These are phyloP conservation scores for Nymphalis c-album DNA, from an alignment of 2,888 invertebrate species.

Conservation along the genomic window DNA sequence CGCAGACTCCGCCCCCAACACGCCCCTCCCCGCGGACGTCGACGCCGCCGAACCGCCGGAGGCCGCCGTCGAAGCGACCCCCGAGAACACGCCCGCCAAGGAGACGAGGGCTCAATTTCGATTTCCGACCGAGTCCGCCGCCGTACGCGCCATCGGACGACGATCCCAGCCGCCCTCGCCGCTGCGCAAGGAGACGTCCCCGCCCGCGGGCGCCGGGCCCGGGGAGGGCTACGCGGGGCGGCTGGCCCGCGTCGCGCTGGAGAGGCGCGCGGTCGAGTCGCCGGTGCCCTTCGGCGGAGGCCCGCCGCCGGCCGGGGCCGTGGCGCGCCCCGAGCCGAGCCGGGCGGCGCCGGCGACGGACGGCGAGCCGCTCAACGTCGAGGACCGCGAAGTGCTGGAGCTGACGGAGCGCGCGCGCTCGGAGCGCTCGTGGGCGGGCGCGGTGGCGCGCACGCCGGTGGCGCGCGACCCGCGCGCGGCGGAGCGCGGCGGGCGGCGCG, in stretches of 20 bases:
- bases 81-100: slow-evolving; percentile 92
- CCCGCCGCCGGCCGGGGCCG: slow-evolving; percentile 58
- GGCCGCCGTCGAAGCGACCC: slow-evolving; percentile 93
- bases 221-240: slow-evolving; percentile 54
- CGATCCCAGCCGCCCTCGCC: slow-evolving; percentile 87
- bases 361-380: slow-evolving; percentile 54
- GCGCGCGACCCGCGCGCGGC: slow-evolving; percentile 41
- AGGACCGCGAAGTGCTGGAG: slow-evolving; percentile 79
- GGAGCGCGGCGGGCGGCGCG: slow-evolving; percentile 34
- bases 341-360: slow-evolving; percentile 47
- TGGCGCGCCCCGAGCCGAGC: slow-evolving; percentile 54
- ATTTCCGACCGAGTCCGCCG: slow-evolving; percentile 83
- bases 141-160: slow-evolving; percentile 84
- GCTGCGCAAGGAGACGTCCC: slow-evolving; percentile 80
- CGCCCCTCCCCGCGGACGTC: slow-evolving; percentile 72
- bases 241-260: slow-evolving; percentile 75
- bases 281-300: slow-evolving; percentile 70
- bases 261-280: slow-evolving; percentile 71
- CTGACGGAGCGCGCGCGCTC: slow-evolving; percentile 63
- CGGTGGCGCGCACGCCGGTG: slow-evolving; percentile 38
- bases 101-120: slow-evolving; percentile 76
- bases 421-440: slow-evolving; percentile 36
- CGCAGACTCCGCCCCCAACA: slow-evolving; percentile 72
- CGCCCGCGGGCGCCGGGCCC: slow-evolving; percentile 52
- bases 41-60: slow-evolving; percentile 85